phyloP scores from a whole-genome alignment of 2,797 vertebrate species.

The Sandelia bainsii region DNA sequence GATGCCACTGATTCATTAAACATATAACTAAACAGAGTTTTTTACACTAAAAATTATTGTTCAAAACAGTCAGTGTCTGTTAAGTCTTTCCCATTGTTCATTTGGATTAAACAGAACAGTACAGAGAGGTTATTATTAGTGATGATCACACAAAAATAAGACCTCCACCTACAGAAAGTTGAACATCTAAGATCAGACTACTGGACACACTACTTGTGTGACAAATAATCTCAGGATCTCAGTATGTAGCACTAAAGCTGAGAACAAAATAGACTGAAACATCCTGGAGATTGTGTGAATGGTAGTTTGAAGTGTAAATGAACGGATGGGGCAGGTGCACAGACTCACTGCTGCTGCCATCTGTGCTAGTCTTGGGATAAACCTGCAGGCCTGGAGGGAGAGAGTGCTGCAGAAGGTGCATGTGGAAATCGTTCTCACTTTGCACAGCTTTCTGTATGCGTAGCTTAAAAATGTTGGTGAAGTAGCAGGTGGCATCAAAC shows the following conservation, averaged over 20 bases:
- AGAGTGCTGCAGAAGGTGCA: slow-evolving; percentile 86
- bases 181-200: background rate
- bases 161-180: background rate
- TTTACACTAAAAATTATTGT: background rate
- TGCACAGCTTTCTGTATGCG: slow-evolving; percentile 85
- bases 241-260: background rate
- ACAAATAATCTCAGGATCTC: background rate
- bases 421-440: slow-evolving; percentile 85
- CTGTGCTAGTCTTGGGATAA: slow-evolving; percentile 81
- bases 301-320: background rate
- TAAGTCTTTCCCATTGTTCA: too few relatives aligned
- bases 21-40: background rate
- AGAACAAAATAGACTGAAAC: background rate
- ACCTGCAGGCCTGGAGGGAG: slow-evolving; percentile 85
- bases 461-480: slow-evolving; percentile 87
- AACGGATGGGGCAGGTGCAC: slow-evolving; percentile 16
- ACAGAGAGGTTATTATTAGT: too few relatives aligned
- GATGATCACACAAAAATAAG: background rate
- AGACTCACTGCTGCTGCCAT: slow-evolving; percentile 76
- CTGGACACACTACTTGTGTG: background rate
- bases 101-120: background rate
- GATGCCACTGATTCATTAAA: background rate
- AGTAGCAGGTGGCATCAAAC: slow-evolving; percentile 89
- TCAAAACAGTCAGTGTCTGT: background rate
- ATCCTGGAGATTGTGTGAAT: slow-evolving; percentile 10